Conservation (phyloP, 2,797 vertebrate genomes). For the Thamnophis elegans region DNA sequence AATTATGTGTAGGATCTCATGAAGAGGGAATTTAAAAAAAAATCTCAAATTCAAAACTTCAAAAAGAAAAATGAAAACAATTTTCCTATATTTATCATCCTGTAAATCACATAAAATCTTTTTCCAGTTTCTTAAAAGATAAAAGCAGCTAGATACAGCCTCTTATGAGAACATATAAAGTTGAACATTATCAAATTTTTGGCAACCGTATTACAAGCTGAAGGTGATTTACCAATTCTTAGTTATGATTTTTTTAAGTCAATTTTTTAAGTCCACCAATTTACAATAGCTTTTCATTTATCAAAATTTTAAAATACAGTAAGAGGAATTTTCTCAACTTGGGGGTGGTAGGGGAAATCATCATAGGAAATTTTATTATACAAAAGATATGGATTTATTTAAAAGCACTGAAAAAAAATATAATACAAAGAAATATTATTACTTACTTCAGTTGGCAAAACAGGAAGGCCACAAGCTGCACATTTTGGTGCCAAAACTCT, state of each 20-base stretch:
- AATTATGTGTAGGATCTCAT: neutral
- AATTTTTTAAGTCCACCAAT: neutral
- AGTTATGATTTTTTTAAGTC: neutral
- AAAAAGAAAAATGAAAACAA: neutral
- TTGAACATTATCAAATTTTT: neutral
- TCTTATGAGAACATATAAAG: neutral
- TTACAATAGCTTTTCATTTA: neutral
- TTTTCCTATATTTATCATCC: neutral
- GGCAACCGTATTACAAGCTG: neutral
- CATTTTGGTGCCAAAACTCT: slow-evolving; percentile 96
- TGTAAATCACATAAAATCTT: neutral
- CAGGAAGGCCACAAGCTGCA: slow-evolving; percentile 89
- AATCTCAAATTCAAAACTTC: neutral
- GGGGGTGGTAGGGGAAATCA: neutral
- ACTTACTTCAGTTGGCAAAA: slow-evolving; percentile 92
- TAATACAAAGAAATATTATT: slow-evolving; percentile 6
- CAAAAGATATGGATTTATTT: neutral
- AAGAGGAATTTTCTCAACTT: neutral
- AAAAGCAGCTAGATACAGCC: neutral
- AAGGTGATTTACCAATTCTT: neutral
- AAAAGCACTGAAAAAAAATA: neutral
- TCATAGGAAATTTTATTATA: neutral
- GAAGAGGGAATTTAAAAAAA: neutral
- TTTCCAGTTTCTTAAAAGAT: neutral
- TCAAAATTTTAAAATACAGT: neutral